A percentile compares a stretch with the other conserved stretches of the same genome.
Conservation (phyloP, 1,140 invertebrate species). For the Gyrodactylus salaris region DNA sequence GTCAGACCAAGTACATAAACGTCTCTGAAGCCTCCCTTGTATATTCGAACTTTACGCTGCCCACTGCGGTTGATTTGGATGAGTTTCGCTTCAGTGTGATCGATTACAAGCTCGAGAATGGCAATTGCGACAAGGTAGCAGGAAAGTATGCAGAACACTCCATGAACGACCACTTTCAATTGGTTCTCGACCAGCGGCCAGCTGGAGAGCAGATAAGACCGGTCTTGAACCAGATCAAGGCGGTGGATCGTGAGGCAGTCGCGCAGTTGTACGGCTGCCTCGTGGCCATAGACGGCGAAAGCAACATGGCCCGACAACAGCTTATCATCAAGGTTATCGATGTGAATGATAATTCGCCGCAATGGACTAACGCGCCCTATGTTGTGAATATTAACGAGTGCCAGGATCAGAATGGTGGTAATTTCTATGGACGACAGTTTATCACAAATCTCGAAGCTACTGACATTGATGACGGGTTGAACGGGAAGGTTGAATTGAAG, state of each 20-base stretch:
- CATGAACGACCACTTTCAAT: not conserved
- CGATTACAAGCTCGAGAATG: not conserved
- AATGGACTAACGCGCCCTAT: not conserved
- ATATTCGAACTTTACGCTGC: not conserved
- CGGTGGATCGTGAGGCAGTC: not conserved
- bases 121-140: not conserved
- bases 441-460: not conserved
- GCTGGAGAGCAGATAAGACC: not conserved
- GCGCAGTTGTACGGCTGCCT: not conserved
- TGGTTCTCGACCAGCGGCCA: not conserved
- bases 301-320: not conserved
- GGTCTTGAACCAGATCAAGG: not conserved
- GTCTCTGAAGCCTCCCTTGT: not conserved
- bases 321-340: not conserved
- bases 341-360: constrained; percentile 1
- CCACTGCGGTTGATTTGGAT: not conserved
- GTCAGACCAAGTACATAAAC: not conserved
- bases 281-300: not conserved
- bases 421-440: not conserved
- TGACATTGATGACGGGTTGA: not conserved
- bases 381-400: not conserved
- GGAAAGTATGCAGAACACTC: not conserved
- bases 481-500: not conserved
- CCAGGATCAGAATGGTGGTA: not conserved
- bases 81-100: not conserved